These are phyloP conservation scores for Schizopygopsis malacanthus DNA, from an alignment of 2,797 vertebrate species.

Conservation along the genomic window DNA sequence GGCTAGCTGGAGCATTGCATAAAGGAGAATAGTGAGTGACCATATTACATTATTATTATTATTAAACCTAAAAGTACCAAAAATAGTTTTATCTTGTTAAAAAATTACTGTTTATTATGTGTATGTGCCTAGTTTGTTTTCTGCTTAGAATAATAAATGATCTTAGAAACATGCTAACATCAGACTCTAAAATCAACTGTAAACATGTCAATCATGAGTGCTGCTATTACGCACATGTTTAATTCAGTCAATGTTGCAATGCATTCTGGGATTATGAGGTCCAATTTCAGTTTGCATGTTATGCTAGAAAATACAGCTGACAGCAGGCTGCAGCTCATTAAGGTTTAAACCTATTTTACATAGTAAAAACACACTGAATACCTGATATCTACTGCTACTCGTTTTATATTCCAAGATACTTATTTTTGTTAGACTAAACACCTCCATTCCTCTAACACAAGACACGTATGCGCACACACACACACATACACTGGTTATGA, in stretches of 20 bases:
- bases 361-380: not conserved
- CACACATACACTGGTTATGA: slow-evolving; percentile 18
- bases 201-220: not conserved
- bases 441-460: not conserved
- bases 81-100: not conserved
- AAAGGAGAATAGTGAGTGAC: not conserved
- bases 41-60: not conserved
- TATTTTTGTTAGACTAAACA: slow-evolving; percentile 4
- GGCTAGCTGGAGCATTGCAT: not conserved
- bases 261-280: not conserved
- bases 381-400: not conserved
- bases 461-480: not conserved
- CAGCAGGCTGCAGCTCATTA: not conserved
- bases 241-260: not conserved
- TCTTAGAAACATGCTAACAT: not conserved
- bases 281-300: not conserved
- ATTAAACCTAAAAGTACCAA: not conserved
- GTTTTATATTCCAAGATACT: not conserved
- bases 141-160: not conserved
- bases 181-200: not conserved
- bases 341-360: not conserved
- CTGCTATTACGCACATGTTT: not conserved
- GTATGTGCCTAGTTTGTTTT: not conserved
- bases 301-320: not conserved
- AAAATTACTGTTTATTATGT: not conserved